These are phyloP conservation scores for Phenacoccus solenopsis DNA, from an alignment of 1,140 invertebrate species.

Conservation along the genomic window DNA sequence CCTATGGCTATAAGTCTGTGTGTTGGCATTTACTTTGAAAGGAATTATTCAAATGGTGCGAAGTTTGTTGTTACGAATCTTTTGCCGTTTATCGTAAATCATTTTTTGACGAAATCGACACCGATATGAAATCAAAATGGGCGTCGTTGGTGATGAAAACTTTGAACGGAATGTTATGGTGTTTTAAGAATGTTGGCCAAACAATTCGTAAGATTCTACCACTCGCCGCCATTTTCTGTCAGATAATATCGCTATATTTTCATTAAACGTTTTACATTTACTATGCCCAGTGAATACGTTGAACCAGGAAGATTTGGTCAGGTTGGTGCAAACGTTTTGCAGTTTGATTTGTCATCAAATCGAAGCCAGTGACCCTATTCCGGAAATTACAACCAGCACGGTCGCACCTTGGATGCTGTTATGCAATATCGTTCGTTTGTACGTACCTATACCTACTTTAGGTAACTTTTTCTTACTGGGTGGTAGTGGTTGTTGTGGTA, in stretches of 20 bases:
- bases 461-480: not conserved
- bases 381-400: conserved; percentile 35
- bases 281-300: conserved; percentile 30
- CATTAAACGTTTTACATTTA: too few species aligned
- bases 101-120: conserved; percentile 30
- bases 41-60: conserved; percentile 37
- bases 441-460: not conserved
- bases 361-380: conserved; percentile 40
- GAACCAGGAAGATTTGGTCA: conserved; percentile 41
- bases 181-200: conserved; percentile 44
- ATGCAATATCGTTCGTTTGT: conserved; percentile 58
- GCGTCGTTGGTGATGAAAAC: conserved; percentile 49
- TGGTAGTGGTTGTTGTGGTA: not conserved
- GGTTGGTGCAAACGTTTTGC: conserved; percentile 61
- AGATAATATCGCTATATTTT: not conserved
- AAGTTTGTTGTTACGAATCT: conserved; percentile 25
- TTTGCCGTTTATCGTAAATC: conserved; percentile 24
- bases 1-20: not conserved
- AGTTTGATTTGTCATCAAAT: conserved; percentile 58
- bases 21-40: conserved; percentile 39
- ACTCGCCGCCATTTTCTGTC: too few species aligned
- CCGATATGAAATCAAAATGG: conserved; percentile 45
- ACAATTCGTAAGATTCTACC: conserved; percentile 35
- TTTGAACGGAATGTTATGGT: conserved; percentile 50
- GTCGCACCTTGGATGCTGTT: conserved; percentile 71